phyloP scores from a whole-genome alignment of 2,797 vertebrate species.

The Pipistrellus pygmaeus region DNA sequence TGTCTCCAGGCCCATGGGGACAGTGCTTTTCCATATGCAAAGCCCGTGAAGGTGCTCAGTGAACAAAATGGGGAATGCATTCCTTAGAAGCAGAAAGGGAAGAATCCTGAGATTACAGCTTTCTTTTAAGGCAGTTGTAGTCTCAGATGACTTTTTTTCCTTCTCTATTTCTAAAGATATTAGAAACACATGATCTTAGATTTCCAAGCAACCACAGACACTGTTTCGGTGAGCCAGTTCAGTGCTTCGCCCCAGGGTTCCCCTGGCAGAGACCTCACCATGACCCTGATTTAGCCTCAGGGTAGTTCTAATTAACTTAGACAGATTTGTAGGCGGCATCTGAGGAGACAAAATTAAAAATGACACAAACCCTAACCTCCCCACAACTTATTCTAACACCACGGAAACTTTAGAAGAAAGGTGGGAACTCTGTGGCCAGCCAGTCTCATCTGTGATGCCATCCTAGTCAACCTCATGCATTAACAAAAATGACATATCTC shows the following conservation, averaged over 20 bases:
- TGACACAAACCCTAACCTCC: background rate
- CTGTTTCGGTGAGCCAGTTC: background rate
- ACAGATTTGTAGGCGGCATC: background rate
- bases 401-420: background rate
- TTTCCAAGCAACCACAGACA: background rate
- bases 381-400: background rate
- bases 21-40: background rate
- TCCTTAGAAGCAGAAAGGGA: background rate
- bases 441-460: background rate
- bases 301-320: background rate
- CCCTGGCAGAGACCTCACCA: background rate
- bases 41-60: background rate
- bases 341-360: background rate
- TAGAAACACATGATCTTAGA: conserved; percentile 20
- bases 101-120: background rate
- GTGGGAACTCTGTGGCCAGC: background rate
- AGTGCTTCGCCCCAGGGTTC: background rate
- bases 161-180: conserved; percentile 1
- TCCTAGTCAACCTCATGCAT: background rate
- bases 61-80: background rate
- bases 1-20: background rate
- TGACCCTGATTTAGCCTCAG: background rate
- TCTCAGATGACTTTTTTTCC: conserved; percentile 43
- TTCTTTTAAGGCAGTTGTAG: background rate
- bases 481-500: background rate